Evolutionary conservation across 1,140 invertebrate species (phyloP), one percentile per base, ranked within the genome.

Genomic region (Platyscapa corneri): DNA sequence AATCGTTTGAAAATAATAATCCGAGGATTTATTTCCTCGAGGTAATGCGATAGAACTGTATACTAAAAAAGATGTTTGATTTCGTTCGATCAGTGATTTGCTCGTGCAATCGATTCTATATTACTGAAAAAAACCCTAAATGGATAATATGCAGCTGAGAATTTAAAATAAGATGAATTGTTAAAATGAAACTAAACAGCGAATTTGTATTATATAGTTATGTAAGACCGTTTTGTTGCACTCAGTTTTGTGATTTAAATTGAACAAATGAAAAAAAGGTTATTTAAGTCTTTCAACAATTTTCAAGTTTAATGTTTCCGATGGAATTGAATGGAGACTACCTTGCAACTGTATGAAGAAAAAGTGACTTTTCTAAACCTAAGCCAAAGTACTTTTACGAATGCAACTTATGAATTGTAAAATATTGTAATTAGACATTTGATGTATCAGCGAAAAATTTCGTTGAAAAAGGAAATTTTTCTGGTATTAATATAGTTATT

Each of bases 361-460:
- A 74, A 86, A 20, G 30, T 77, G 42, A 46, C 18, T 81, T 85
- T 76, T 75, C 37, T 85, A 39, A 70, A 67, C 77, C n/a, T 32
- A 67, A 78, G 74, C 74, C 74, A 86, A 82, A 86, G 74, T 82
- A 85, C 27, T 39, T 82, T 67, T 82, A 86, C 60, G 80, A 70
- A 85, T 82, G 37, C 27, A 81, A 72, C 64, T 72, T 82, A 77
- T 60, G 32, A 78, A 64, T 53, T 93, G 92, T 93, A 93, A 90
- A 70, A 93, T 93, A 93, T 91, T 93, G 92, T 93, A 93, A 93
- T 92, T 93, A 93, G 88, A 72, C 30, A 82, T 84, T 93, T 86
- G 75, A 88, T 91, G 90, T 92, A 90, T 87, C 82, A 89, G 88
- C 85, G 88, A 86, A 87, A 87, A 90, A 88, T 90, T 88, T 90